Conservation (phyloP, 2,113 vertebrate species). For the Sus scrofa region T2T-Sscrofa CM000814.6:102042501-102043000, state of each 20-base stretch:
- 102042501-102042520: conserved; percentile 95
- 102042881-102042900: neutral
- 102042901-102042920: neutral
- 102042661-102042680: neutral
- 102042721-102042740: neutral
- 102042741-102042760: neutral
- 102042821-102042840: neutral
- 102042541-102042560: neutral
- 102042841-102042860: neutral
- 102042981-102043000: conserved; percentile 10
- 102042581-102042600: neutral
- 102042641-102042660: neutral
- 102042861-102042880: neutral
- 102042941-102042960: neutral
- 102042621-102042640: conserved; percentile 18
- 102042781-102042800: neutral
- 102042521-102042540: conserved; percentile 83
- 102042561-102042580: neutral
- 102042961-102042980: neutral
- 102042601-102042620: neutral
- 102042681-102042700: neutral
- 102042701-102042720: neutral
- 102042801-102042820: neutral
- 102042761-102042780: neutral
- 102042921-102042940: neutral